Base-by-base conservation (phyloP, 2,113 vertebrate genomes). In the Oncorhynchus kisutch region DNA sequence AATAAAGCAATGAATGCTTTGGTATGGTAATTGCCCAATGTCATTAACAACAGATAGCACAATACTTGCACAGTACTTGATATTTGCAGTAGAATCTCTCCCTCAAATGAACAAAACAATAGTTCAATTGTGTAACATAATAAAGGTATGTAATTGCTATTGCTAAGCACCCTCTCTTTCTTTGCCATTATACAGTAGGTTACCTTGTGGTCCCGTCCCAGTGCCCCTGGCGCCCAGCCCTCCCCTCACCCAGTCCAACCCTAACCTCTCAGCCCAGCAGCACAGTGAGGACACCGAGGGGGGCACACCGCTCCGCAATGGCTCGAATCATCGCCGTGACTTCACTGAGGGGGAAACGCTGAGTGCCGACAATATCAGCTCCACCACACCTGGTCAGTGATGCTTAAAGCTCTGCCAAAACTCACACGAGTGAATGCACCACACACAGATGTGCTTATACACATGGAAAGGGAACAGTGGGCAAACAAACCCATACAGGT, bases 181-280 rank as follows among this genome's bases (percentile, higher is more conserved):
- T 76, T 71, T 65, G 72, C 71, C 39, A 2, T 71, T 77, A 74
- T 76, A 2, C 87, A 96, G 95, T 85, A 86, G 93, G 78, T 73
- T 94, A 79, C 92, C 93, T 60, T 92, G 92, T 29, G 90, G 94
- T 80, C 92, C 93, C 0, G 92, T 95, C 81, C 93, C 92, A 70
- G 88, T 91, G 39, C 94, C 92, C 29, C 88, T 91, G 64, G 94
- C 92, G 1, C 92, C 93, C 0, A 95, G 92, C 84, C 90, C 95
- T 0, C 90, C 94, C 24, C 89, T 94, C 78, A 93, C 93, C 65
- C 94, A 91, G 82, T 95, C 95, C 80, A 94, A 94, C 90, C 91
- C 94, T 31, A 88, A 79, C 85, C 89, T 95, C 82, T 91, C 90
- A 0, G 85, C 86, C 79, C 90, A 91, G 1, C 91, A 92, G 79